Conservation (phyloP, 37 sponge, comb jelly and placozoan genomes). For the Tethya wilhelma region DNA sequence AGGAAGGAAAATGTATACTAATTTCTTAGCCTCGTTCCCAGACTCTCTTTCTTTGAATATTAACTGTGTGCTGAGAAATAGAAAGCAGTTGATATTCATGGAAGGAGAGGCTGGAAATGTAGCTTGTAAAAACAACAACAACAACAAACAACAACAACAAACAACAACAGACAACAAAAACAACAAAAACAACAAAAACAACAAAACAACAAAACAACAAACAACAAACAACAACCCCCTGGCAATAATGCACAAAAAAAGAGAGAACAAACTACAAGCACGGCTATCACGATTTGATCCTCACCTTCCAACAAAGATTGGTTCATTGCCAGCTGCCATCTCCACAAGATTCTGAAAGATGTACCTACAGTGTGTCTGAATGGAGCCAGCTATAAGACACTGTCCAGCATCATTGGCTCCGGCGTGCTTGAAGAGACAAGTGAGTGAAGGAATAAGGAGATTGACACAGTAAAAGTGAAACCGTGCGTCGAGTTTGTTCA, state of each 20-base stretch:
- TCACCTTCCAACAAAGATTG: slow-evolving; percentile 46
- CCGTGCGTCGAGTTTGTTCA: slow-evolving; percentile 4
- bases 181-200: not conserved
- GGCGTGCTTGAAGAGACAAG: slow-evolving; percentile 39
- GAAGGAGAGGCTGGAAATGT: too few species aligned
- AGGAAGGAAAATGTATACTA: too few species aligned
- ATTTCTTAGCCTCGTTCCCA: too few species aligned
- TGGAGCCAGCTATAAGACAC: slow-evolving; percentile 14
- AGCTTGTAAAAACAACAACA: not conserved
- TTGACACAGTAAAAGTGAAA: slow-evolving; percentile 44
- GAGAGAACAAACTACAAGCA: not conserved
- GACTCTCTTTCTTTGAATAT: too few species aligned
- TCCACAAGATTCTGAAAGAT: slow-evolving; percentile 46
- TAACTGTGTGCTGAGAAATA: too few species aligned
- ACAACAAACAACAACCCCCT: not conserved
- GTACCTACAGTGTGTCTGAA: slow-evolving; percentile 32
- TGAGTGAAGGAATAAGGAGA: slow-evolving; percentile 49
- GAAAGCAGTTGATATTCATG: too few species aligned
- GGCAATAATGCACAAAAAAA: not conserved
- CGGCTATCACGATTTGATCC: not conserved
- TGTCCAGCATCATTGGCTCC: not conserved
- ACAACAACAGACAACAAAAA: not conserved
- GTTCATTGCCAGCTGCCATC: slow-evolving; percentile 30
- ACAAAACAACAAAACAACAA: not conserved
- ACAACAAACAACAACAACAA: not conserved